Base-by-base conservation (phyloP, 1,140 invertebrate genomes). In the Oreohelix idahoensis region DNA sequence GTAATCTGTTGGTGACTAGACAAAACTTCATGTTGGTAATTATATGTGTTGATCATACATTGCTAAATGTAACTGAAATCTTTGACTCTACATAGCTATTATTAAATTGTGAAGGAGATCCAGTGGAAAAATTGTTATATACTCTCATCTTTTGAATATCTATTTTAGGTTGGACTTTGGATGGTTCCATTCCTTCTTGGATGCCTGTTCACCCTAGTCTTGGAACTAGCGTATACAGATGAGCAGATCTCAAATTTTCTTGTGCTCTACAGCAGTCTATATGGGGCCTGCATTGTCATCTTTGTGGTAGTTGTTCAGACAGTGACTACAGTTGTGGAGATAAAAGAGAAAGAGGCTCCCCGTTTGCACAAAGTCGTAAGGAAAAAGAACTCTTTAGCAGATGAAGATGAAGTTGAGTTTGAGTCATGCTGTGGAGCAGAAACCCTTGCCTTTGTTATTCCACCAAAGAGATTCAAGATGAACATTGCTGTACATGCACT, bases 331-430 rank as follows among this genome's bases (percentile, higher is more conserved):
- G 83, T 90, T 38, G 87, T 90, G 17, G 87, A 90, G 51, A 86
- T 81, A 20, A 83, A 85, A 73, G 79, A 86, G 36, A 84, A 84
- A 63, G 81, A 86, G 69, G 83, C 58, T 29, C 81, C 58, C 51
- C 83, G 83, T 76, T 83, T 76, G 36, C 5, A 45, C 42, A 73
- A 79, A 49, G 84, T 85, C 15, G 85, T 83, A 11, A 89, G 88
- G 79, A 90, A 89, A 81, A 85, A 86, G 36, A 90, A 89, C 79
- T 73, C 90, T 36, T 73, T 92, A 35, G 86, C 89, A 0, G 90
- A 91, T 38, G 91, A 92, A 82, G 91, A 92, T 88, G 90, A 92
- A 63, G 85, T 91, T 0, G 90, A 91, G 17, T 92, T 92, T 83
- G 85, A 90, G 63, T 90, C 90, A 17, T 92, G 90, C 79, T 92